Conservation (phyloP, 2,888 invertebrate genomes). For the Cordilura impudica region DNA sequence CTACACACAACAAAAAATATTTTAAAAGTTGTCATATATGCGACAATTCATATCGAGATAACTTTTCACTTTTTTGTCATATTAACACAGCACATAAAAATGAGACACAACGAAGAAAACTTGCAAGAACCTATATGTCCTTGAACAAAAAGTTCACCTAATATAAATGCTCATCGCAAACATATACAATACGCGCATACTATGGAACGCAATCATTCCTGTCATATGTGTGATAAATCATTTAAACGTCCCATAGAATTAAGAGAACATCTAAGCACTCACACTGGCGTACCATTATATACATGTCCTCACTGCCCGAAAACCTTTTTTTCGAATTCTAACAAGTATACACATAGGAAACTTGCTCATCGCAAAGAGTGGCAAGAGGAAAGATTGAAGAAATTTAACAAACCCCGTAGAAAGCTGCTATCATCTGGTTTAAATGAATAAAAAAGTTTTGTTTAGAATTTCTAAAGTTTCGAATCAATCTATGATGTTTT, state of each 20-base stretch:
- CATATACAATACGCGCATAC: conserved; percentile 73
- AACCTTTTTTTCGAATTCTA: conserved; percentile 47
- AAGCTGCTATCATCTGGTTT: too few species aligned
- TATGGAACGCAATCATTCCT: conserved; percentile 71
- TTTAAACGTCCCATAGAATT: conserved; percentile 69
- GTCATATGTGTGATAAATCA: conserved; percentile 74
- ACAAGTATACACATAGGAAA: conserved; percentile 69
- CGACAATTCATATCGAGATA: conserved; percentile 72
- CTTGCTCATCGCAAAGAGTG: conserved; percentile 74
- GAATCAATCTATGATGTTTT: too few species aligned
- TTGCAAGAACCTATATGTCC: conserved; percentile 71
- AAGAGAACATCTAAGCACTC: conserved; percentile 47
- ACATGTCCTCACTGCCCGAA: conserved; percentile 43
- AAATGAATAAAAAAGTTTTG: too few species aligned
- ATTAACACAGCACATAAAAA: conserved; percentile 74
- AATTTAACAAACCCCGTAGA: not conserved
- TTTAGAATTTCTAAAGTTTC: too few species aligned
- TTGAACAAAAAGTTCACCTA: conserved; percentile 72
- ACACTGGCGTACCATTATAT: conserved; percentile 42
- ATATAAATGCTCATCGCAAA: conserved; percentile 70
- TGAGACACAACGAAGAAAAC: conserved; percentile 72
- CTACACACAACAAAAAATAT: conserved; percentile 64
- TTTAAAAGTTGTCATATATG: conserved; percentile 75
- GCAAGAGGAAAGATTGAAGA: conserved; percentile 65
- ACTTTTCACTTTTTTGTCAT: conserved; percentile 71